Conservation (phyloP, 1,140 invertebrate genomes). For the Pararge aegeria region DNA sequence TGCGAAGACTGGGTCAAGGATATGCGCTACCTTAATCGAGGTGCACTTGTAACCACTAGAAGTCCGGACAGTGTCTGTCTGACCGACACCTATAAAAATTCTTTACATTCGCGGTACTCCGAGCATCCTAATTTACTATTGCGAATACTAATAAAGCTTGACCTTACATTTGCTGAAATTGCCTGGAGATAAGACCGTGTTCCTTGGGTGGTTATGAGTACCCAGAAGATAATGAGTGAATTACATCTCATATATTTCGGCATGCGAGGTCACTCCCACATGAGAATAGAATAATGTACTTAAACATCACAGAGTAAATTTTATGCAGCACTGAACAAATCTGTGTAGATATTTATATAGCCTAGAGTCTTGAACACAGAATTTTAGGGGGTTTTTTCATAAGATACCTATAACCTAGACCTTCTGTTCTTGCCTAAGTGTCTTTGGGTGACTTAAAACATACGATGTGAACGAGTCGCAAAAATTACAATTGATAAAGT, state of each 20-base stretch:
- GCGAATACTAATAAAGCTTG: constrained; percentile 51
- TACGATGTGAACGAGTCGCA: too few relatives aligned
- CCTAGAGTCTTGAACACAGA: neutral
- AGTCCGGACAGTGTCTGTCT: neutral
- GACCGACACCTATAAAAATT: constrained; percentile 25
- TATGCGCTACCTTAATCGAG: too few relatives aligned
- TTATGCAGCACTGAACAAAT: neutral
- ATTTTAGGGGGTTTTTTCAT: too few relatives aligned
- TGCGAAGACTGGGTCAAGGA: too few relatives aligned
- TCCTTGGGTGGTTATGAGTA: constrained; percentile 36
- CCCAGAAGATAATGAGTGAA: constrained; percentile 33
- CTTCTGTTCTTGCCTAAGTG: too few relatives aligned
- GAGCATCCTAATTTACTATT: constrained; percentile 29
- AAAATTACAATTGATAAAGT: too few relatives aligned
- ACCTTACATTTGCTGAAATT: constrained; percentile 57
- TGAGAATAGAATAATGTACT: constrained; percentile 2
- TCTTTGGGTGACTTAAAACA: too few relatives aligned
- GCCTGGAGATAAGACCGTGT: constrained; percentile 48
- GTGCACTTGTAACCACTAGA: neutral
- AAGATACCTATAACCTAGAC: too few relatives aligned
- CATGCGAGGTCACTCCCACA: constrained; percentile 47
- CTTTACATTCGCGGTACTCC: constrained; percentile 20
- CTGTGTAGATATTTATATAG: neutral
- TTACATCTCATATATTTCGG: constrained; percentile 47
- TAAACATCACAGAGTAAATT: neutral